Percentiles rank a stretch among this genome's conserved stretches.
Conservation (phyloP, 2,797 vertebrate genomes). For the Pseudomugil gertrudae region DNA sequence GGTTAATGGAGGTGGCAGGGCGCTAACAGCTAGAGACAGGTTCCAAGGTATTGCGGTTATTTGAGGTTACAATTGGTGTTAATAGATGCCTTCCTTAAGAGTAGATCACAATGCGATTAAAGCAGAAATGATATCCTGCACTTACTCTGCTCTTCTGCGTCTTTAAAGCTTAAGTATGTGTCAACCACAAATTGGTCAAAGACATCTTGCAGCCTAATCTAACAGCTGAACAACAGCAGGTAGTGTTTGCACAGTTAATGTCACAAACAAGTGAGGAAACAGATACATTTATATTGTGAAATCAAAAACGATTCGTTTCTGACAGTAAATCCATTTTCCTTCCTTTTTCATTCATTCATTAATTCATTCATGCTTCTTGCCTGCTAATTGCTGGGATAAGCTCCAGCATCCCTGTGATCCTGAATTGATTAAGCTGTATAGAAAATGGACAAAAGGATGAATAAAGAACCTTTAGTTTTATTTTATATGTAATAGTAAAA, state of each 20-base stretch:
- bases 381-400: too few relatives aligned
- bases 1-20: constrained; percentile 71
- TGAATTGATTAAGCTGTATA: too few relatives aligned
- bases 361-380: too few relatives aligned
- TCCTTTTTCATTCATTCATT: too few relatives aligned
- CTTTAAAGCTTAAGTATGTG: constrained; percentile 10
- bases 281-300: too few relatives aligned
- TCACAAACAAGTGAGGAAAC: too few relatives aligned
- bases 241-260: not conserved
- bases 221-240: constrained; percentile 8
- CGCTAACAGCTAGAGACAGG: constrained; percentile 71
- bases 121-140: constrained; percentile 21
- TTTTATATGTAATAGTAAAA: not conserved
- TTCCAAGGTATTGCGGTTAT: constrained; percentile 66
- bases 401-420: too few relatives aligned
- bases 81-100: constrained; percentile 78
- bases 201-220: constrained; percentile 1
- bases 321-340: too few relatives aligned
- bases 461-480: not conserved
- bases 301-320: too few relatives aligned
- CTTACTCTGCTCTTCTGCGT: constrained; percentile 22
- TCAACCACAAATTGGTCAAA: constrained; percentile 13
- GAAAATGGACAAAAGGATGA: too few relatives aligned
- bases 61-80: constrained; percentile 77
- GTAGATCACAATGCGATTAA: constrained; percentile 61